Evolutionary conservation across 2,888 invertebrate species (phyloP).

Genomic region (Ophion ventricosus): DNA sequence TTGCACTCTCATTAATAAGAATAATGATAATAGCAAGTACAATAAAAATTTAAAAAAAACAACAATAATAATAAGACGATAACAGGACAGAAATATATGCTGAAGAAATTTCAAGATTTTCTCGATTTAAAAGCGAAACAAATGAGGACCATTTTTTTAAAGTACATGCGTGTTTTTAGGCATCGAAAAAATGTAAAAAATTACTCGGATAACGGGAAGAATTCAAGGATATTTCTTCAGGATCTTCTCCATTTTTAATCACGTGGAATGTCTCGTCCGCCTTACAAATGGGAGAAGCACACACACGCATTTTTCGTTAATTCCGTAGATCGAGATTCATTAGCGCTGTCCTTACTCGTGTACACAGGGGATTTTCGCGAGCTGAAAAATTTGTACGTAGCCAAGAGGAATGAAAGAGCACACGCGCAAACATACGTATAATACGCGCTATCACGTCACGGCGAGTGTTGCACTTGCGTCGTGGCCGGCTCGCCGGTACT

Average conservation of each 20-base stretch:
- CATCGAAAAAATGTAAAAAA: too few relatives aligned
- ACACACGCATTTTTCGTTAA: background rate
- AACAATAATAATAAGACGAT: background rate
- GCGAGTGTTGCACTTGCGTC: conserved; percentile 41
- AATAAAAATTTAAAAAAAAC: background rate
- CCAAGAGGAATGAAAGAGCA: background rate
- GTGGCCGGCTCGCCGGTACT: conserved; percentile 52
- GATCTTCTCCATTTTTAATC: background rate
- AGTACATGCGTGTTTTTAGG: too few relatives aligned
- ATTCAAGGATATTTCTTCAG: background rate
- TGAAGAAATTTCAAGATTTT: too few relatives aligned
- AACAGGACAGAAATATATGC: too few relatives aligned
- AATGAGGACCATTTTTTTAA: too few relatives aligned
- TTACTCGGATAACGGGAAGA: too few relatives aligned
- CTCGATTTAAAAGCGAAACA: too few relatives aligned
- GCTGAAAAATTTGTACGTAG: conserved; percentile 10
- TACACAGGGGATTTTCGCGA: background rate
- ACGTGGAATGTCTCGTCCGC: too few relatives aligned
- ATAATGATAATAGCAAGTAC: background rate
- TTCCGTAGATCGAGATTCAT: conserved; percentile 28
- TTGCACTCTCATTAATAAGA: background rate
- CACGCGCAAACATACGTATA: background rate
- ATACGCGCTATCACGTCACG: conserved; percentile 31
- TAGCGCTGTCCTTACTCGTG: background rate
- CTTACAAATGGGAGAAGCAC: background rate